Conservation (phyloP, 2,797 vertebrate species). For the Erpetoichthys calabaricus region DNA sequence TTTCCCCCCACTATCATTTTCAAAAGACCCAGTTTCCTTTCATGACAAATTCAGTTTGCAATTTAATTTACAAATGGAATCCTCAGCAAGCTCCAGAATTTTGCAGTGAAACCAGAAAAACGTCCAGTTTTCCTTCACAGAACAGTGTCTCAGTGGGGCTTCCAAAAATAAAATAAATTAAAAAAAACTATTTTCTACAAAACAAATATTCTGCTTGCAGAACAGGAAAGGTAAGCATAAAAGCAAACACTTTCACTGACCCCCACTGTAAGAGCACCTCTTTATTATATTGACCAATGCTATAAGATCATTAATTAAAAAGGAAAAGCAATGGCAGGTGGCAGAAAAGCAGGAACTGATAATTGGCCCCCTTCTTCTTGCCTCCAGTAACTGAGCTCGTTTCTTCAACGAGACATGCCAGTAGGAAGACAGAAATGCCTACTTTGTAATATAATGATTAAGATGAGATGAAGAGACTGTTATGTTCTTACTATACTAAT, state of each 20-base stretch:
- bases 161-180: conserved; percentile 54
- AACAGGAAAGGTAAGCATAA: conserved; percentile 64
- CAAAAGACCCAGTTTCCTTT: conserved; percentile 75
- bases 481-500: conserved; percentile 51
- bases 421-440: conserved; percentile 80
- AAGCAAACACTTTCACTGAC: conserved; percentile 62
- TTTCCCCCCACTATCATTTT: conserved; percentile 63
- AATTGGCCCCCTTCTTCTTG: conserved; percentile 89
- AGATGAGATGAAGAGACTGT: conserved; percentile 67
- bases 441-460: conserved; percentile 95
- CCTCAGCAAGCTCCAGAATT: conserved; percentile 56
- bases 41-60: conserved; percentile 75
- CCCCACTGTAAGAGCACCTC: conserved; percentile 72
- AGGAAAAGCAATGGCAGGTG: conserved; percentile 85
- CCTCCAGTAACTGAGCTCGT: conserved; percentile 57
- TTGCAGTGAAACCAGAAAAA: conserved; percentile 49
- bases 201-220: conserved; percentile 74
- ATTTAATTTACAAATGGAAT: conserved; percentile 83
- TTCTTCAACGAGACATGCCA: conserved; percentile 80
- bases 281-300: conserved; percentile 80
- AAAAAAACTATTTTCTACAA: conserved; percentile 54
- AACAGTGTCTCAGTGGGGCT: conserved; percentile 40
- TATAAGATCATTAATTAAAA: conserved; percentile 93
- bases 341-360: conserved; percentile 76
- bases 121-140: conserved; percentile 41